These are phyloP conservation scores for Sciurus carolinensis DNA, from an alignment of 2,797 vertebrate species.

Conservation along the genomic window DNA sequence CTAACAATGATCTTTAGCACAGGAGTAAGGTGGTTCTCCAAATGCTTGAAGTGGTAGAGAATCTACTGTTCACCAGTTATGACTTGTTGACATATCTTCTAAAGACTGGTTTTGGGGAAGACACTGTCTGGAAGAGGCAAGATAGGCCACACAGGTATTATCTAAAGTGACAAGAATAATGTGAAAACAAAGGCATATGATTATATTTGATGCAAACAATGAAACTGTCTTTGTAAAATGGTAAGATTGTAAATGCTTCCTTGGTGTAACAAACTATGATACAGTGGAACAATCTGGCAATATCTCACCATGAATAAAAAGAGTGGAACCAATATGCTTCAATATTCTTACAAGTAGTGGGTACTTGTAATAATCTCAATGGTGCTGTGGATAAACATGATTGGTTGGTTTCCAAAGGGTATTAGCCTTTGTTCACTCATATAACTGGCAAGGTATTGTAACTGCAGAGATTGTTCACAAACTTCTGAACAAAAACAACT, in stretches of 20 bases:
- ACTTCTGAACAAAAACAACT: background rate
- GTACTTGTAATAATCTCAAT: background rate
- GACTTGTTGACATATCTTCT: background rate
- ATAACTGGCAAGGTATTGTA: background rate
- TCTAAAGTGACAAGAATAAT: background rate
- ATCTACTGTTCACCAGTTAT: background rate
- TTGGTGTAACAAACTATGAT: background rate
- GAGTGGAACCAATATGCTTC: background rate
- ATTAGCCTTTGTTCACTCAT: too few species aligned
- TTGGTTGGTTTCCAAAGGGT: too few species aligned
- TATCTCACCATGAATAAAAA: background rate
- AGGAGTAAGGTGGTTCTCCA: background rate
- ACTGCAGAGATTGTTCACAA: background rate
- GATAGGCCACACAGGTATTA: background rate
- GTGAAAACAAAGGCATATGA: background rate
- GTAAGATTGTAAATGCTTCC: background rate
- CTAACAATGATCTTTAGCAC: too few species aligned
- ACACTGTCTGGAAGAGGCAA: background rate
- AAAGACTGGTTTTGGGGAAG: background rate
- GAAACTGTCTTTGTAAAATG: background rate
- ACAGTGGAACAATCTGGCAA: background rate
- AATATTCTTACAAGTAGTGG: background rate
- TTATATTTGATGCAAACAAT: background rate
- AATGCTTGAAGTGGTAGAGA: background rate
- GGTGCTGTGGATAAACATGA: background rate